phyloP scores from a whole-genome alignment of 2,888 invertebrate species.

The Drosophila sordidapex region DNA sequence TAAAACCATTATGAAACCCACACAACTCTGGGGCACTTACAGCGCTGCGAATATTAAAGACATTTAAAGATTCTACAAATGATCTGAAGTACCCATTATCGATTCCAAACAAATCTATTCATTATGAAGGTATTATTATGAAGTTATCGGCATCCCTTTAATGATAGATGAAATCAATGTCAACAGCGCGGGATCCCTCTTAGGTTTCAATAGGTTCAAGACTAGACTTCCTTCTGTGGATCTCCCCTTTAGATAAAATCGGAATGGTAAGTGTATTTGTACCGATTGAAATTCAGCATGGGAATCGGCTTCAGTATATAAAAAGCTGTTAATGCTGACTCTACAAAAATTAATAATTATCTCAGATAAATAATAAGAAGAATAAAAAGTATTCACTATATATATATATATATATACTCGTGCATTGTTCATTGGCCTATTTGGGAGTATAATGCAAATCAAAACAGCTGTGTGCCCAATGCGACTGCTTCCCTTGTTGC shows the following conservation, averaged over 20 bases:
- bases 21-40: not conserved
- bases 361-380: not conserved
- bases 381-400: not conserved
- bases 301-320: not conserved
- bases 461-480: slow-evolving; percentile 31
- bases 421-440: slow-evolving; percentile 29
- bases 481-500: slow-evolving; percentile 18
- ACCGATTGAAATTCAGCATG: not conserved
- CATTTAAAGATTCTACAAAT: not conserved
- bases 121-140: not conserved
- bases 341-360: not conserved
- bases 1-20: not conserved
- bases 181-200: no score
- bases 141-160: not conserved
- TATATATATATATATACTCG: not conserved
- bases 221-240: no score
- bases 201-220: no score
- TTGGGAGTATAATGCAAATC: slow-evolving; percentile 18
- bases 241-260: not conserved
- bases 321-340: not conserved
- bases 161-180: not conserved
- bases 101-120: not conserved
- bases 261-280: not conserved
- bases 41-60: not conserved
- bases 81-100: not conserved